Percentiles rank a stretch among this genome's conserved stretches.
phyloP scores from a whole-genome alignment of 1,140 invertebrate genomes.

The Mycetomoellerius zeteki region DNA sequence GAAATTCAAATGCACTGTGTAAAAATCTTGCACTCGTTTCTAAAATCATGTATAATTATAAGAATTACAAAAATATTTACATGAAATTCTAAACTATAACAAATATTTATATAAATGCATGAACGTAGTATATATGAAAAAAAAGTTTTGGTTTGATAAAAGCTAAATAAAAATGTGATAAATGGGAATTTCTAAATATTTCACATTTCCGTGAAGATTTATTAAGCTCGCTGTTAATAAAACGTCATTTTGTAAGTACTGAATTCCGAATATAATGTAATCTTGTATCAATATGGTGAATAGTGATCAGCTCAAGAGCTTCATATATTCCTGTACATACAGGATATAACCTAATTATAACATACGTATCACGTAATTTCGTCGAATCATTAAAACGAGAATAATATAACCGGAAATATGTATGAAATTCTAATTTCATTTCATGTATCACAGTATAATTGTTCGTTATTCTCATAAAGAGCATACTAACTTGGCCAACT shows the following conservation, averaged over 20 bases:
- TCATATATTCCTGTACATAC: conserved; percentile 25
- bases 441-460: conserved; percentile 7
- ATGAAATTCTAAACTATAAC: background rate
- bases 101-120: conserved; percentile 16
- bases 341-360: conserved; percentile 39
- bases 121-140: conserved; percentile 4
- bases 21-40: conserved; percentile 8
- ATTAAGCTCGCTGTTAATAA: conserved; percentile 16
- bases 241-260: background rate
- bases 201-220: background rate
- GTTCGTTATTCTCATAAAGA: background rate
- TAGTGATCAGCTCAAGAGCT: conserved; percentile 43
- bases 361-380: conserved; percentile 43
- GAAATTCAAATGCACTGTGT: background rate
- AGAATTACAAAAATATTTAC: background rate
- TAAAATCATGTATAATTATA: background rate
- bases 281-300: conserved; percentile 26
- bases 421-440: conserved; percentile 48
- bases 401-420: background rate
- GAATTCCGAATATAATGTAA: background rate
- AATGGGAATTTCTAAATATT: conserved; percentile 17
- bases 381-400: conserved; percentile 15
- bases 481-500: conserved; percentile 2
- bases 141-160: background rate
- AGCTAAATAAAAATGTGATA: conserved; percentile 21